A percentile compares a stretch with the other conserved stretches of the same genome.
These are phyloP conservation scores for Lampris incognitus DNA, from an alignment of 2,113 vertebrate species.

Conservation along the genomic window DNA sequence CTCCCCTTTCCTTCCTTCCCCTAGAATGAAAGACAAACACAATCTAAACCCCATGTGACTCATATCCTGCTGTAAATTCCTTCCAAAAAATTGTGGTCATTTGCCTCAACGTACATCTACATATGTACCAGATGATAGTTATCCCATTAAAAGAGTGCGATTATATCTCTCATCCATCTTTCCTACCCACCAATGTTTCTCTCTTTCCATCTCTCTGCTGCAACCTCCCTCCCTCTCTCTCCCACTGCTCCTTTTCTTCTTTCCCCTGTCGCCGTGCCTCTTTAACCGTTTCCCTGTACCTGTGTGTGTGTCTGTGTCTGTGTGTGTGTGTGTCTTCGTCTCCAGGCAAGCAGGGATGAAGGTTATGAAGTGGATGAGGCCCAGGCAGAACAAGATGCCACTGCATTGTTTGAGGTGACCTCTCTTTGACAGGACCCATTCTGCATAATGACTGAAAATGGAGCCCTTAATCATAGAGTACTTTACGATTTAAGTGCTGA, in stretches of 20 bases:
- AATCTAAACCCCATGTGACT: conserved; percentile 36
- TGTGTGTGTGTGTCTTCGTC: background rate
- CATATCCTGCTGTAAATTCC: conserved; percentile 6
- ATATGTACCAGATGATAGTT: conserved; percentile 47
- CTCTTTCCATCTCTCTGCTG: background rate
- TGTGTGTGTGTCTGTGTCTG: background rate
- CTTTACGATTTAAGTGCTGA: too few relatives aligned
- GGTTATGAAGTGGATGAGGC: conserved; percentile 82
- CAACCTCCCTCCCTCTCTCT: background rate
- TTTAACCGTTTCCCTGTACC: background rate
- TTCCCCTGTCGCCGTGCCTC: background rate
- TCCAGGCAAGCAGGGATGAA: conserved; percentile 80
- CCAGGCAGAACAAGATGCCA: conserved; percentile 80
- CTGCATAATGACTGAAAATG: conserved; percentile 4
- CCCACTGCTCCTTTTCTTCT: background rate
- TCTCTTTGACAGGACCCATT: background rate
- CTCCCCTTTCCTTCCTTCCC: conserved; percentile 42
- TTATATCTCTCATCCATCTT: conserved; percentile 36
- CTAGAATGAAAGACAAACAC: conserved; percentile 37
- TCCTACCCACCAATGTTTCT: background rate
- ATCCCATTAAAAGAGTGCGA: conserved; percentile 23
- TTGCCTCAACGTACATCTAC: conserved; percentile 17
- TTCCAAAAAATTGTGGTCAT: conserved; percentile 3
- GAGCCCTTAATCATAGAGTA: background rate
- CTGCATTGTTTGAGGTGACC: conserved; percentile 78